Conservation (phyloP, 2,797 vertebrate species). For the Borostomias antarcticus region DNA sequence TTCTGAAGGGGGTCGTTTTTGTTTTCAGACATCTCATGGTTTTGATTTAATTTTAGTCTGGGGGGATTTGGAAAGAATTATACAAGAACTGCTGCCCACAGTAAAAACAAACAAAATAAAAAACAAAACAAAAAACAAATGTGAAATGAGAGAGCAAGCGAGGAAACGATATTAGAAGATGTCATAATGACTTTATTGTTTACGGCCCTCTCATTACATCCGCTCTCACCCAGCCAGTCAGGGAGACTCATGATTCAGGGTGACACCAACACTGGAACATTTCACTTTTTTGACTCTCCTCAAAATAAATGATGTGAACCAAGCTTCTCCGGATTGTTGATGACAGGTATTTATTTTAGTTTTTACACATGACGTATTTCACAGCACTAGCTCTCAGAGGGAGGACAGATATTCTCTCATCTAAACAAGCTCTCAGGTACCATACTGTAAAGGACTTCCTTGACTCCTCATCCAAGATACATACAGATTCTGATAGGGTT, state of each 20-base stretch:
- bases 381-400: slow-evolving; percentile 71
- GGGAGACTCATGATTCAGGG: slow-evolving; percentile 34
- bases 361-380: slow-evolving; percentile 79
- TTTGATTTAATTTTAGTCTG: background rate
- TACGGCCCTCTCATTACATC: slow-evolving; percentile 34
- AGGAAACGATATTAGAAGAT: slow-evolving; percentile 40
- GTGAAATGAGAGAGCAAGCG: slow-evolving; percentile 30
- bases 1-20: background rate
- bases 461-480: background rate
- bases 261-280: slow-evolving; percentile 22
- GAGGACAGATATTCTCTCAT: slow-evolving; percentile 4
- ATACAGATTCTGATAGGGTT: slow-evolving; percentile 1
- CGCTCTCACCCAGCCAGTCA: slow-evolving; percentile 39
- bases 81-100: too few relatives aligned
- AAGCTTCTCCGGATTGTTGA: slow-evolving; percentile 70
- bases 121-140: slow-evolving; percentile 14
- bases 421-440: background rate
- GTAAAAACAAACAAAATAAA: too few relatives aligned
- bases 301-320: slow-evolving; percentile 67
- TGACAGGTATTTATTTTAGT: slow-evolving; percentile 78
- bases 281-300: slow-evolving; percentile 27
- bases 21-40: background rate
- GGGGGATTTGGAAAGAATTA: background rate
- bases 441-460: background rate
- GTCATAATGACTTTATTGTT: slow-evolving; percentile 37